Percentiles rank a stretch among this genome's conserved stretches.
phyloP scores from a whole-genome alignment of 2,888 invertebrate species.

The Apamea epomidion region DNA sequence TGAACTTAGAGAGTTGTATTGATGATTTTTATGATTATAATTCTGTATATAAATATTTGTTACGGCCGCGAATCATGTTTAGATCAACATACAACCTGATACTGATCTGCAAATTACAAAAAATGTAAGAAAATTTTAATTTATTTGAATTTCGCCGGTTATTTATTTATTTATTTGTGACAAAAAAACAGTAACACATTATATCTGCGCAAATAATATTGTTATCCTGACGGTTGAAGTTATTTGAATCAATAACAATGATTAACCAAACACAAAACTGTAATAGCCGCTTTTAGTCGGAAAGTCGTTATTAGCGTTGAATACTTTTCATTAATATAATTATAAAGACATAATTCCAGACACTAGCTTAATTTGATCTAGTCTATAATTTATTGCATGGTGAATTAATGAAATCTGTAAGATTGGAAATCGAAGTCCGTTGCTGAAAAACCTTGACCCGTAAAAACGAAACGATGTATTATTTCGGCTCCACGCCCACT shows the following conservation, averaged over 20 bases:
- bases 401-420: neutral
- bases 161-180: no score
- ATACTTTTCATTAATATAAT: neutral
- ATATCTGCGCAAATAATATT: no score
- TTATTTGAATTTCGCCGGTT: no score
- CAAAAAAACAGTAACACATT: no score
- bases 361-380: slow-evolving; percentile 3
- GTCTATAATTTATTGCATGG: neutral
- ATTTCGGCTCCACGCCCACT: neutral
- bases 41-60: no score
- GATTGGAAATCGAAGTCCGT: neutral
- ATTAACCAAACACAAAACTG: neutral
- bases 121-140: no score
- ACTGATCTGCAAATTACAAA: no score
- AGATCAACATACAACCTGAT: no score
- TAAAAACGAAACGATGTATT: neutral
- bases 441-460: neutral
- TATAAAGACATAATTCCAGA: neutral
- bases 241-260: neutral
- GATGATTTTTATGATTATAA: no score
- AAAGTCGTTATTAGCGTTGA: slow-evolving; percentile 11
- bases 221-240: neutral
- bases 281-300: slow-evolving; percentile 11
- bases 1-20: no score
- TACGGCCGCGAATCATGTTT: no score